Conservation (phyloP, 2,797 vertebrate genomes). For the Spatula versicolor region DNA sequence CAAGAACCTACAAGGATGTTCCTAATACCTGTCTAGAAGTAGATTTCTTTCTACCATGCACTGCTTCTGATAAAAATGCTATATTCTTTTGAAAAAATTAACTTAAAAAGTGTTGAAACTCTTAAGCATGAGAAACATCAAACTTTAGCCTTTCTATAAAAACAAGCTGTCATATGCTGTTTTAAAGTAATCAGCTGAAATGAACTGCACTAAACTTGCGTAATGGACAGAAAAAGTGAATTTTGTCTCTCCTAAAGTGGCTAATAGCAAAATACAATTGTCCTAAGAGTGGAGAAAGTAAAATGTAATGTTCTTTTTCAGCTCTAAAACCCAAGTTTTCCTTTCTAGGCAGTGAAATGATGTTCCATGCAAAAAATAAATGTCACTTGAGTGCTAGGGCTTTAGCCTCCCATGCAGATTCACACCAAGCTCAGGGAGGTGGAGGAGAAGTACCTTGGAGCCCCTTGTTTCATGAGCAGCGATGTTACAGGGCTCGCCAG, state of each 20-base stretch:
- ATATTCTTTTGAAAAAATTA: not conserved
- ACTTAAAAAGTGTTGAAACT: not conserved
- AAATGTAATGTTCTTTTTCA: not conserved
- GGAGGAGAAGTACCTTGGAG: not conserved
- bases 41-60: not conserved
- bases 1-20: conserved; percentile 33
- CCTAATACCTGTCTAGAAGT: not conserved
- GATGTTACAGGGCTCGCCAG: not conserved
- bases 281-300: not conserved
- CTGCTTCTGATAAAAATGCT: not conserved
- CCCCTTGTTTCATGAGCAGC: not conserved
- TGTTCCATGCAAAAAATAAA: not conserved
- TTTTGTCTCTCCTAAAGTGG: not conserved
- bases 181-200: not conserved
- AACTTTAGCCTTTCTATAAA: not conserved
- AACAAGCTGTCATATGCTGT: accelerated
- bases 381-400: not conserved
- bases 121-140: not conserved
- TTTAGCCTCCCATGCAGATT: not conserved
- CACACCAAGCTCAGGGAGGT: accelerated
- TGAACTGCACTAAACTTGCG: not conserved
- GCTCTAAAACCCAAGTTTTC: not conserved
- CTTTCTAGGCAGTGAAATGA: not conserved
- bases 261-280: not conserved
- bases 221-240: not conserved